Evolutionary conservation across 2,888 invertebrate genomes (phyloP).

Genomic region (Nudaria mundana): DNA sequence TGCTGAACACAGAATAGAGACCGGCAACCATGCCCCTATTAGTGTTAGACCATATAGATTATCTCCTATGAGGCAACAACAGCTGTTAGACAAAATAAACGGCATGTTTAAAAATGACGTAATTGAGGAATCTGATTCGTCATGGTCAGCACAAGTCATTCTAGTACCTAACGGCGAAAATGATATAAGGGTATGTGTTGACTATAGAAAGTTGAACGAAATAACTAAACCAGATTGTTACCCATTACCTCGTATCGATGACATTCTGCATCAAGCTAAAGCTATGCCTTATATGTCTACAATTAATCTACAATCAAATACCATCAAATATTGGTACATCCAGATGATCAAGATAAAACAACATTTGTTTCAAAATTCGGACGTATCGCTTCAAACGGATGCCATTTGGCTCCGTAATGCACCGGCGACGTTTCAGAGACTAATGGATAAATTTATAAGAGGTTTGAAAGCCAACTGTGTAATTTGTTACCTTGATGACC

Average conservation of each 20-base stretch:
- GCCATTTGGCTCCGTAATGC: conserved; percentile 22
- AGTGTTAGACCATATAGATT: conserved; percentile 11
- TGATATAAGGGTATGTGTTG: conserved; percentile 11
- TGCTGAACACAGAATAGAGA: conserved; percentile 18
- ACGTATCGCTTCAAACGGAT: conserved; percentile 29
- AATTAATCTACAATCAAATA: conserved; percentile 41
- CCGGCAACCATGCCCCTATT: conserved; percentile 16
- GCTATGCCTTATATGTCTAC: conserved; percentile 14
- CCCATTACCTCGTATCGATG: conserved; percentile 15
- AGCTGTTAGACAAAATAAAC: conserved; percentile 5
- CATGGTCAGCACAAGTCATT: conserved; percentile 14
- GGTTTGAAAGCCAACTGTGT: conserved; percentile 1
- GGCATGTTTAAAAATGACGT: conserved; percentile 6
- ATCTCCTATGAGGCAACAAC: conserved; percentile 7
- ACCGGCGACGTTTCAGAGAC: conserved; percentile 33
- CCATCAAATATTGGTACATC: conserved; percentile 36
- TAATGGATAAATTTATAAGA: conserved; percentile 16
- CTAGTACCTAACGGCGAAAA: conserved; percentile 9
- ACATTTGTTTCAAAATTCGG: conserved; percentile 35
- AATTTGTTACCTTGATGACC: conserved; percentile 8
- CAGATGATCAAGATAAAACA: conserved; percentile 31
- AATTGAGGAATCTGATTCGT: conserved; percentile 9
- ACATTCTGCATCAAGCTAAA: conserved; percentile 9
- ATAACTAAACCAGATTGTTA: conserved; percentile 12
- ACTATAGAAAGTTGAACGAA: conserved; percentile 10